phyloP scores from a whole-genome alignment of 2,888 invertebrate species.

The Brachyptera risi region DNA sequence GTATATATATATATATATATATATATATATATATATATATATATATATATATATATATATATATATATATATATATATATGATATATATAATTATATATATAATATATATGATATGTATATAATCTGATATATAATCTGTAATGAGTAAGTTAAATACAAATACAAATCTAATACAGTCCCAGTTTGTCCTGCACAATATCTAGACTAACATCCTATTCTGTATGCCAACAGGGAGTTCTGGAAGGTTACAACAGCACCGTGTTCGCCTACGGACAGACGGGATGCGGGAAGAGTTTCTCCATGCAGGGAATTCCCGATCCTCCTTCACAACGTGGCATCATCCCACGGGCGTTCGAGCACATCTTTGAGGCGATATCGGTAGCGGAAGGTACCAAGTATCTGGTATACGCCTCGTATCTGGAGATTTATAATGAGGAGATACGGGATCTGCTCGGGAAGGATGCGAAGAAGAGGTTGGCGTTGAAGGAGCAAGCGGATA shows the following conservation, averaged over 20 bases:
- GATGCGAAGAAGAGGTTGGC: constrained; percentile 57
- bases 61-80: too few relatives aligned
- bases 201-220: too few relatives aligned
- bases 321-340: constrained; percentile 54
- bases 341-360: constrained; percentile 82
- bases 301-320: constrained; percentile 69
- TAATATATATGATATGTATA: too few relatives aligned
- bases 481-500: constrained; percentile 61
- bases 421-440: constrained; percentile 82
- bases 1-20: too few relatives aligned
- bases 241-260: constrained; percentile 89
- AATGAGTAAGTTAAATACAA: too few relatives aligned
- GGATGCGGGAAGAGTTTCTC: constrained; percentile 89
- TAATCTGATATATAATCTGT: too few relatives aligned
- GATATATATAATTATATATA: too few relatives aligned
- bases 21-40: too few relatives aligned
- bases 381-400: constrained; percentile 65
- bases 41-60: too few relatives aligned
- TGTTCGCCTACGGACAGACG: constrained; percentile 91
- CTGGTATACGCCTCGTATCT: constrained; percentile 73
- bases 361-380: constrained; percentile 79
- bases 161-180: too few relatives aligned
- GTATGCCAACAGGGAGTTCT: constrained; percentile 64
- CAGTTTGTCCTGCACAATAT: too few relatives aligned
- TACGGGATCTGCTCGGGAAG: constrained; percentile 62